Evolutionary conservation across 23 tunicate species (phyloP), one percentile per base, ranked within the genome.

Genomic region (Styela plicata): DNA sequence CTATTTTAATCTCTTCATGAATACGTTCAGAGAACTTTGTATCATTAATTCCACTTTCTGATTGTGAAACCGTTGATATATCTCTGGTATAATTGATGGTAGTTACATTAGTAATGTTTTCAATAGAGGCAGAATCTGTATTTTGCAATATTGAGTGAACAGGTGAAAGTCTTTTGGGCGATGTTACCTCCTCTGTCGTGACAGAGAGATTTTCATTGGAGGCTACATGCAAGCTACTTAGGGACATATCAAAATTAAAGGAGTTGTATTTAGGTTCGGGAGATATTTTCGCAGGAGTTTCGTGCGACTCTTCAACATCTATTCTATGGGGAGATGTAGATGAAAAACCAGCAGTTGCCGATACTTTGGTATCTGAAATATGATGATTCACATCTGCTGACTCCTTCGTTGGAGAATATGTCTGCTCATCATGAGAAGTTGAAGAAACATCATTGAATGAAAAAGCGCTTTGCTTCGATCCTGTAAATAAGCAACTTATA

Each of bases 1-100:
- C 77, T 71, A 34, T 3, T 71, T 71, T 71, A 2, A 71, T 26
- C 34, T 30, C 77, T 17, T 71, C 35, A 66, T 44, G 57, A 44
- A 44, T 5, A 44, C 18, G 70, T 32, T 71, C 37, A 30, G 77
- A 26, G 13, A 44, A 5, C 57, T 44, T 44, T 7, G 57, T 5
- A 5, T 44, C 57, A 44, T 44, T 44, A 13, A 44, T 44, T 44
- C 10, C 13, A 13, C 57, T 44, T 5, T 5, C 57, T 44, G 57
- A 44, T 44, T 44, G 57, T 5, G 57, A 44, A 13, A 13, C 13
- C 57, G 57, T 44, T 44, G 57, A 44, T 5, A 44, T 44, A 5
- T 44, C 57, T 44, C 57, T 44, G 57, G 57, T 44, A 44, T 44
- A 44, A 44, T 13, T 44, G 57, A 44, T 44, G 57, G 57, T 44